Conservation (phyloP, 2,113 vertebrate genomes). For the Lanius ludovicianus region DNA sequence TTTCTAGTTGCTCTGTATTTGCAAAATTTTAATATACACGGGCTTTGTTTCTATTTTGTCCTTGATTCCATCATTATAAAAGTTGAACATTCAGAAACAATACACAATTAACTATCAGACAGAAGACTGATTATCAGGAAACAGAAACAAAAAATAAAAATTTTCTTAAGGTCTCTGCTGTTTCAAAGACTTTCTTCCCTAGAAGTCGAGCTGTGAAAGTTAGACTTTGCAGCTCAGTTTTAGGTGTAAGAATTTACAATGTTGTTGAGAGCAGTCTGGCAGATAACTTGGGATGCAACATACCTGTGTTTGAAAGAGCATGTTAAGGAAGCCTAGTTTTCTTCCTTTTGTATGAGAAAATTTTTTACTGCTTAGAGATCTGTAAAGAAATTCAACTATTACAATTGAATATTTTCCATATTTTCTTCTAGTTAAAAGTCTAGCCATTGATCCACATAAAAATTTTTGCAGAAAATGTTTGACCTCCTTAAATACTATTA, state of each 20-base stretch:
- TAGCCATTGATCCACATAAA: neutral
- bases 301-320: neutral
- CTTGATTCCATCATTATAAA: neutral
- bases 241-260: neutral
- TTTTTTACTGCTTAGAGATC: neutral
- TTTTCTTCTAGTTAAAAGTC: neutral
- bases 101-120: neutral
- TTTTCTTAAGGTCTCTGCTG: neutral
- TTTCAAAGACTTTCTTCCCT: neutral
- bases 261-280: neutral
- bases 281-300: neutral
- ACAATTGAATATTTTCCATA: neutral
- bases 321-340: neutral
- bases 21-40: neutral
- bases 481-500: neutral
- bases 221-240: neutral
- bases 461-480: neutral
- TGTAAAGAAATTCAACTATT: neutral
- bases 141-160: neutral
- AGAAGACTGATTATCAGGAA: neutral
- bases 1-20: neutral
- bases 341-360: neutral
- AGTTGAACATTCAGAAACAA: neutral
- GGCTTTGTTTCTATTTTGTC: neutral
- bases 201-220: neutral